A percentile compares a stretch with the other conserved stretches of the same genome.
Conservation (phyloP, 2,888 invertebrate genomes). For the Ernsta delagoae region DNA sequence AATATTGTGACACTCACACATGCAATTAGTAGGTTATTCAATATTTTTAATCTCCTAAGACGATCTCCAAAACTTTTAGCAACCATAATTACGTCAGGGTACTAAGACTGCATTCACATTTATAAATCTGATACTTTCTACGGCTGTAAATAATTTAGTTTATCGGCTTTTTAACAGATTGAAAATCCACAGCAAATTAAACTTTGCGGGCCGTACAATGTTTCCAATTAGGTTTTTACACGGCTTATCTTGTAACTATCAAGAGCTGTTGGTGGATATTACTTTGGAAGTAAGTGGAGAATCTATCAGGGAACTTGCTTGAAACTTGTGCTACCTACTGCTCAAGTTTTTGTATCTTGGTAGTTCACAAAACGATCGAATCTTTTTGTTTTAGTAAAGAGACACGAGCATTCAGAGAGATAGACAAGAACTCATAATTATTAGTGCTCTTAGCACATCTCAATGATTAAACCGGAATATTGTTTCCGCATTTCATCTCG, state of each 20-base stretch:
- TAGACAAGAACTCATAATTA: too few relatives aligned
- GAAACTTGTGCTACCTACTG: not conserved
- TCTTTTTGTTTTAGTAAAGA: not conserved
- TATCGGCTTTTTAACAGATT: not conserved
- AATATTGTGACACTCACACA: too few relatives aligned
- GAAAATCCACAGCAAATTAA: constrained; percentile 7
- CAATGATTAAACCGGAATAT: too few relatives aligned
- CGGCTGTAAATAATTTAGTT: not conserved
- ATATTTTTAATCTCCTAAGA: too few relatives aligned
- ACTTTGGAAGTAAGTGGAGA: constrained; percentile 1
- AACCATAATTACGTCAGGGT: too few relatives aligned
- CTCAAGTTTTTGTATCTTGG: not conserved
- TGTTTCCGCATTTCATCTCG: too few relatives aligned
- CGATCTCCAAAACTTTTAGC: too few relatives aligned
- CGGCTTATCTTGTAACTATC: not conserved
- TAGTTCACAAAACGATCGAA: not conserved
- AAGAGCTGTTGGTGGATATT: not conserved
- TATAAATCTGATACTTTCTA: not conserved
- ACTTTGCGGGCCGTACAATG: not conserved
- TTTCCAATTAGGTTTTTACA: constrained; percentile 4
- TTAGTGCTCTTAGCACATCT: too few relatives aligned
- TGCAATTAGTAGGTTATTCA: too few relatives aligned
- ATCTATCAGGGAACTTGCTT: constrained; percentile 2
- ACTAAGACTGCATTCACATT: too few relatives aligned
- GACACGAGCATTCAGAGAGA: too few relatives aligned